These are phyloP conservation scores for Chymomyza costata DNA, from an alignment of 1,140 invertebrate genomes.

Conservation along the genomic window DNA sequence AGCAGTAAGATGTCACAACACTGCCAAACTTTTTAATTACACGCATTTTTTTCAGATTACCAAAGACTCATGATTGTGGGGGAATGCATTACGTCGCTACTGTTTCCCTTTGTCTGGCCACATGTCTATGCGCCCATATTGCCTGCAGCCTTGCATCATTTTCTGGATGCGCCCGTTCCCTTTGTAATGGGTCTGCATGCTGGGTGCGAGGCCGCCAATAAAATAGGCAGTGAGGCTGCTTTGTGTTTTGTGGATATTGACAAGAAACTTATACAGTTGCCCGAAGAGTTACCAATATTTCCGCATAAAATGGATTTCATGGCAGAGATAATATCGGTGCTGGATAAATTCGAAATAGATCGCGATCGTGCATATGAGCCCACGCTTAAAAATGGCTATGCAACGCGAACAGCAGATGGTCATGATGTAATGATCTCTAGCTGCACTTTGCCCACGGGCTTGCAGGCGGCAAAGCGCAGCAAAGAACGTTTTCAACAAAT, in stretches of 20 bases:
- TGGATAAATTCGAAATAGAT: slow-evolving; percentile 82
- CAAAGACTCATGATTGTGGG: slow-evolving; percentile 97
- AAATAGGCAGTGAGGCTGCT: slow-evolving; percentile 84
- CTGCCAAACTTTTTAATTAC: neutral
- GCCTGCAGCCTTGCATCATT: slow-evolving; percentile 95
- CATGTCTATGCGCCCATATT: slow-evolving; percentile 99
- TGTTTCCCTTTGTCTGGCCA: slow-evolving; percentile 98
- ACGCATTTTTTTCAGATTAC: slow-evolving; percentile 81
- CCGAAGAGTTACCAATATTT: slow-evolving; percentile 96
- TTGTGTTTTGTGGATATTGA: slow-evolving; percentile 98
- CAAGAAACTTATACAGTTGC: slow-evolving; percentile 91
- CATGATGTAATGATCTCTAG: slow-evolving; percentile 79
- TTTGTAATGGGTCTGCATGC: slow-evolving; percentile 96
- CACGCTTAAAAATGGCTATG: slow-evolving; percentile 55
- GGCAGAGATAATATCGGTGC: slow-evolving; percentile 87
- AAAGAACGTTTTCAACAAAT: slow-evolving; percentile 68
- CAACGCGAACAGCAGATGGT: slow-evolving; percentile 58
- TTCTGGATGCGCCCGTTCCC: slow-evolving; percentile 98
- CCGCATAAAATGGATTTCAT: slow-evolving; percentile 92
- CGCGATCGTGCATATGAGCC: slow-evolving; percentile 57
- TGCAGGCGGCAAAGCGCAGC: slow-evolving; percentile 66
- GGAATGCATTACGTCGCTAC: slow-evolving; percentile 91
- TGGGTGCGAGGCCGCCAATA: slow-evolving; percentile 76
- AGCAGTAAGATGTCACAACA: slow-evolving; percentile 17
- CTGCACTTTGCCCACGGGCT: slow-evolving; percentile 78